Conservation (phyloP, 2,888 invertebrate species). For the Cheilosia soror region DNA sequence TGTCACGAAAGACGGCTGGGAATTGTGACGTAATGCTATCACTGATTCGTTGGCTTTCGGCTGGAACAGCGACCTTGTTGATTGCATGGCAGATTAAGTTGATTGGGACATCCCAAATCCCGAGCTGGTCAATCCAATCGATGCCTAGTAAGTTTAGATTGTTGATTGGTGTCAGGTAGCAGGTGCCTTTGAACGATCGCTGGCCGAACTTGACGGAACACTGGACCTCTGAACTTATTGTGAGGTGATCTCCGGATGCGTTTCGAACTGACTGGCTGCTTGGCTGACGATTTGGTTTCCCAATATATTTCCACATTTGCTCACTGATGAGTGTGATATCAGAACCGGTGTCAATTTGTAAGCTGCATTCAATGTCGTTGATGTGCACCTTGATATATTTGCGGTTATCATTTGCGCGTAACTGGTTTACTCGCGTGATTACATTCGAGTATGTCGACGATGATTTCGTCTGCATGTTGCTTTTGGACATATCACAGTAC, state of each 20-base stretch:
- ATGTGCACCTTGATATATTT: constrained; percentile 49
- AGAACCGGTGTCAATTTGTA: constrained; percentile 64
- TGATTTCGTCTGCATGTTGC: constrained; percentile 21
- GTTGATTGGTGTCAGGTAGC: constrained; percentile 44
- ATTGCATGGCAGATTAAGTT: constrained; percentile 24
- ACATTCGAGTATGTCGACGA: constrained; percentile 10
- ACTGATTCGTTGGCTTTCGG: neutral
- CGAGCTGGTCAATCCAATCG: constrained; percentile 57
- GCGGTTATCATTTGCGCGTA: constrained; percentile 19
- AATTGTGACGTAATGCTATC: neutral
- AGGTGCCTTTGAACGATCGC: constrained; percentile 1
- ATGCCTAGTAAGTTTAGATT: constrained; percentile 50
- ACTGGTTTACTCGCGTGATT: constrained; percentile 4
- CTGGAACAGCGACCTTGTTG: neutral
- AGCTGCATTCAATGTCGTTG: constrained; percentile 30
- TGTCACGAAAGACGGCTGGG: neutral
- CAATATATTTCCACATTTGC: constrained; percentile 43
- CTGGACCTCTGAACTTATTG: constrained; percentile 34
- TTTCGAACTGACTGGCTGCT: too few species aligned
- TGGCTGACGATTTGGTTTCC: constrained; percentile 4
- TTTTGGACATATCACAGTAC: constrained; percentile 10
- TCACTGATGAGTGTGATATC: constrained; percentile 57
- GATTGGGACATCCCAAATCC: constrained; percentile 50
- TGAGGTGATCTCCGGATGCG: too few species aligned
- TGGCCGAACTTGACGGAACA: constrained; percentile 18